These are phyloP conservation scores for Ostrea edulis DNA, from an alignment of 1,140 invertebrate species.

Conservation along the genomic window DNA sequence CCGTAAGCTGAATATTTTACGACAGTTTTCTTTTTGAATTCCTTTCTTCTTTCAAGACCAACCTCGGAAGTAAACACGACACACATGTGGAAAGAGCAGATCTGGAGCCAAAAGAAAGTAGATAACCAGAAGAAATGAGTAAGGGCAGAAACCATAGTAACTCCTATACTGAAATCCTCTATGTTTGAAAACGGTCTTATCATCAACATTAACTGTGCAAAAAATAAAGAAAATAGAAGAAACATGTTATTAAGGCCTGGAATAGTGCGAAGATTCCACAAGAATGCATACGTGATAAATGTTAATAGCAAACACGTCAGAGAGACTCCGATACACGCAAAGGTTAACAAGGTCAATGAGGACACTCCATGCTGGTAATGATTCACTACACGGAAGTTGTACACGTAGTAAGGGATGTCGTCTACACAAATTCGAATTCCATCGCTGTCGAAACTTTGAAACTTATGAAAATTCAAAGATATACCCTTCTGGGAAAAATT, in stretches of 20 bases:
- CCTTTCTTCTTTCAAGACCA: background rate
- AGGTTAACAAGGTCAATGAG: background rate
- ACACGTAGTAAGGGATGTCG: background rate
- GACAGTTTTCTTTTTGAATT: background rate
- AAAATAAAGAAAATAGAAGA: background rate
- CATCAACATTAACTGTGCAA: background rate
- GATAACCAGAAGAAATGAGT: conserved; percentile 7
- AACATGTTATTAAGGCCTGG: conserved; percentile 12
- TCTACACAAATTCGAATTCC: background rate
- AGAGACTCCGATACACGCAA: background rate
- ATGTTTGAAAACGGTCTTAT: background rate
- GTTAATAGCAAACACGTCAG: background rate
- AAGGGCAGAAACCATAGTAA: background rate
- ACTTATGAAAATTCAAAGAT: background rate
- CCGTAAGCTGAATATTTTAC: background rate
- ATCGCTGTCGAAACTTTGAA: background rate
- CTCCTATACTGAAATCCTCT: background rate
- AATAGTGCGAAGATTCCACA: background rate
- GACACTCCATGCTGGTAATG: background rate
- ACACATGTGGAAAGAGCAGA: conserved; percentile 14
- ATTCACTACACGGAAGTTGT: background rate
- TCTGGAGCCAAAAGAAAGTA: background rate
- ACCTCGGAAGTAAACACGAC: background rate
- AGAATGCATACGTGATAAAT: background rate
- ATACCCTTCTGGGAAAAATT: background rate